phyloP scores from a whole-genome alignment of 2,113 vertebrate genomes.

The Aegithalos caudatus region DNA sequence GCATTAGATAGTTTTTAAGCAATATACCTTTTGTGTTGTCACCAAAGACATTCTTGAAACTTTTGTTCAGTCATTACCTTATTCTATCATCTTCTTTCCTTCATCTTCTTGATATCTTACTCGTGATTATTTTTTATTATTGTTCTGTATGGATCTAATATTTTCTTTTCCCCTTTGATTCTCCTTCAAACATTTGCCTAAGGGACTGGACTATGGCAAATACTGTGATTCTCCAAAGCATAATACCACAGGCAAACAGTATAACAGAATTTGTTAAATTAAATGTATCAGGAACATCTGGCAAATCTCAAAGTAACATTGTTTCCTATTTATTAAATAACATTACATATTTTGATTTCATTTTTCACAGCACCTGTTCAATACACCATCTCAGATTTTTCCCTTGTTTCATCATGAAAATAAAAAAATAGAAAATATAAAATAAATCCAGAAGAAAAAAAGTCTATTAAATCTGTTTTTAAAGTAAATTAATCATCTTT shows the following conservation, averaged over 20 bases:
- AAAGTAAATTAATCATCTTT: not conserved
- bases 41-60: not conserved
- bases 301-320: not conserved
- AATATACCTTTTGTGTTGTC: not conserved
- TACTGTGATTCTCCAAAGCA: not conserved
- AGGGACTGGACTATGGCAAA: not conserved
- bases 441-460: not conserved
- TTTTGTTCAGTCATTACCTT: not conserved
- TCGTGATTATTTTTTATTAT: not conserved
- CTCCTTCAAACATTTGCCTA: not conserved
- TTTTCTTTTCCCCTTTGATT: not conserved
- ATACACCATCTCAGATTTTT: not conserved
- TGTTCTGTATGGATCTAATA: not conserved
- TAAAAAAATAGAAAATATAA: fast-evolving
- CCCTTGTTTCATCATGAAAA: not conserved
- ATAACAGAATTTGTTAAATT: slow-evolving; percentile 13
- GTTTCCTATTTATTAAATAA: slow-evolving; percentile 6
- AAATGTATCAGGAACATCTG: not conserved
- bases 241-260: not conserved
- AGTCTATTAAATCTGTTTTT: not conserved
- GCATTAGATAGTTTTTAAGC: not conserved
- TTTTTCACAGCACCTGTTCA: not conserved
- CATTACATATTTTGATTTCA: not conserved
- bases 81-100: not conserved
- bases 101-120: not conserved